Conservation (phyloP, 1,140 invertebrate genomes). For the Piezodorus guildinii region DNA sequence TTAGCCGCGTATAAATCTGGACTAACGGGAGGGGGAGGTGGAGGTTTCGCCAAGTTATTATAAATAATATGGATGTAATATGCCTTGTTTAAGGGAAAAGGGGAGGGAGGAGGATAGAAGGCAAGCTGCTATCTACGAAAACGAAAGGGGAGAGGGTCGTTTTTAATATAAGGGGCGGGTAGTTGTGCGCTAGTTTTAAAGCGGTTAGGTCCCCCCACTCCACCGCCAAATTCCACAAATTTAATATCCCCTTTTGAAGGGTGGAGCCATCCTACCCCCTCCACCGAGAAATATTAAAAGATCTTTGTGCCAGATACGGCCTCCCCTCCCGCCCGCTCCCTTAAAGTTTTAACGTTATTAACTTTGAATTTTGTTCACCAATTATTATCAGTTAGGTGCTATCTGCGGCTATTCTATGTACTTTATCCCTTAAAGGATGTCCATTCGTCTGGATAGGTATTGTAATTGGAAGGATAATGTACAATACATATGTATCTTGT, state of each 20-base stretch:
- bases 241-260: constrained; percentile 27
- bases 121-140: not conserved
- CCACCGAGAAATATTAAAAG: constrained; percentile 20
- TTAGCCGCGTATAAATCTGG: too few species aligned
- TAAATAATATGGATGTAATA: too few species aligned
- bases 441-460: too few species aligned
- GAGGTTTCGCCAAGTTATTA: too few species aligned
- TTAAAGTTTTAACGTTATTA: constrained; percentile 15
- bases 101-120: not conserved
- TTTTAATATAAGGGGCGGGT: constrained; percentile 27
- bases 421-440: not conserved
- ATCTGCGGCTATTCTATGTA: not conserved
- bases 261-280: constrained; percentile 1
- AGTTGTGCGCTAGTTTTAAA: constrained; percentile 22
- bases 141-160: not conserved
- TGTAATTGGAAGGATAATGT: too few species aligned
- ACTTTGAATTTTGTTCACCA: constrained; percentile 16
- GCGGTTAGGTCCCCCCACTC: constrained; percentile 14
- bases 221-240: constrained; percentile 29
- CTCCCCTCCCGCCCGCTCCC: constrained; percentile 5
- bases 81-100: not conserved
- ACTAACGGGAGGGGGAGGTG: too few species aligned
- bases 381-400: constrained; percentile 1
- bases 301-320: constrained; percentile 16
- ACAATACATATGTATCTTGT: too few species aligned